Evolutionary conservation across 2,888 invertebrate species (phyloP), one percentile per base, ranked within the genome.

Genomic region (Tridacna crocea): DNA sequence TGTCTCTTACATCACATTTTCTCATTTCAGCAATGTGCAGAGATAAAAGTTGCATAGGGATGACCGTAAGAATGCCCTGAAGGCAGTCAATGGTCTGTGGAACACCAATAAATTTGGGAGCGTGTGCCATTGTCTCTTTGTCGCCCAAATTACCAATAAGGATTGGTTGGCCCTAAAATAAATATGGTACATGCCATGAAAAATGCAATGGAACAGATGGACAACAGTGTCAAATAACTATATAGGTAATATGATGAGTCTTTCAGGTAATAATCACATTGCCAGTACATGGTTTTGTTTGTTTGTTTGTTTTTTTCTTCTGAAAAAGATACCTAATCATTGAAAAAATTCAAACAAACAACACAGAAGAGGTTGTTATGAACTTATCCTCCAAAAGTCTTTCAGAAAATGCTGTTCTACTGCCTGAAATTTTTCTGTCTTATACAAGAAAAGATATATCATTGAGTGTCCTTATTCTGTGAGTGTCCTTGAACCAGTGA

Each of bases 81-180:
- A 99, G 96, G 94, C 99, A 99, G 94, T 99, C 99, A n/a, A 99
- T 99, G 0, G 98, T 98, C 94, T 97, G 97, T 27, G 99, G 99
- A 80, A 99, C 97, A 95, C 98, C 97, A 72, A 99, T 96, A 83
- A 95, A 96, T 88, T 96, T 96, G 68, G 96, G 96, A 0, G 97
- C 97, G 91, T 97, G 96, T 0, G 96, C 95, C 93, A 96, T 96
- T 0, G 98, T 98, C 94, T 99, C 99, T 17, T 95, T 95, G 94
- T 99, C 99, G 22, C 97, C 98, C 93, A 97, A 96, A 94, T 99
- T 98, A 94, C 99, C 99, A 82, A 99, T 97, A 51, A 99, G 96
- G 83, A 99, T 98, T 0, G 99, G 99, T 58, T 97, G 96, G 27
- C 99, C 98, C 94, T 98, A 97, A 72, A 91, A 90, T 80, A 79